Conservation (phyloP, 2,797 vertebrate genomes). For the Heteromormyrus szaboi region DNA sequence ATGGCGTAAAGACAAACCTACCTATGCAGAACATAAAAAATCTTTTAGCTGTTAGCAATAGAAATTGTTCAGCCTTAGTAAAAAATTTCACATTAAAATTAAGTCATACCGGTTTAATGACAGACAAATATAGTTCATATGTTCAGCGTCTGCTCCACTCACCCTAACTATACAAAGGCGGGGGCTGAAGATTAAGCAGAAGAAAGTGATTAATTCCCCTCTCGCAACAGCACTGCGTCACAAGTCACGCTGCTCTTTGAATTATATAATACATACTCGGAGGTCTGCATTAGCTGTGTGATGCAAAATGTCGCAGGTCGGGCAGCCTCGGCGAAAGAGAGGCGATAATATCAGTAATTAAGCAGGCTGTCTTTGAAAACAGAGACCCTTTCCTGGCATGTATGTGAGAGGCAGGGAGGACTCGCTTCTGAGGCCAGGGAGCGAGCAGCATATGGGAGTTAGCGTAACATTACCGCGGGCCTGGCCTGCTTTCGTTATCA, state of each 20-base stretch:
- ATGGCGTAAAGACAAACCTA: background rate
- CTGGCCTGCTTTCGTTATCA: background rate
- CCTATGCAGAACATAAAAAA: background rate
- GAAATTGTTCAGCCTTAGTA: background rate
- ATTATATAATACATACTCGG: background rate
- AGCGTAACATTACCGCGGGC: background rate
- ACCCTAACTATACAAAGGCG: background rate
- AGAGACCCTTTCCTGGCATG: background rate
- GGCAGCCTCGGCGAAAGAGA: background rate
- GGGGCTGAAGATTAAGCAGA: background rate
- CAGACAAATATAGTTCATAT: background rate
- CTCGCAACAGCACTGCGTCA: background rate
- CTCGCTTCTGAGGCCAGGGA: background rate
- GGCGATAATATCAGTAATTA: slow-evolving; percentile 13
- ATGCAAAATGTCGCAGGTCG: background rate
- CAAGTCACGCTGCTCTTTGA: background rate
- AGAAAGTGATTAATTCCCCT: background rate
- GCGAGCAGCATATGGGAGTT: background rate
- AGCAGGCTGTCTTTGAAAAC: background rate
- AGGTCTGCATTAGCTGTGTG: background rate
- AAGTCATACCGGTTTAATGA: background rate
- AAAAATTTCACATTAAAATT: background rate
- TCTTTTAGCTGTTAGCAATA: background rate
- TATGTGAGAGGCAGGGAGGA: background rate
- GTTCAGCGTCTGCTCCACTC: background rate